Evolutionary conservation across 2,888 invertebrate genomes (phyloP), one percentile per base, ranked within the genome.

Genomic region (Apotomis betuletana): DNA sequence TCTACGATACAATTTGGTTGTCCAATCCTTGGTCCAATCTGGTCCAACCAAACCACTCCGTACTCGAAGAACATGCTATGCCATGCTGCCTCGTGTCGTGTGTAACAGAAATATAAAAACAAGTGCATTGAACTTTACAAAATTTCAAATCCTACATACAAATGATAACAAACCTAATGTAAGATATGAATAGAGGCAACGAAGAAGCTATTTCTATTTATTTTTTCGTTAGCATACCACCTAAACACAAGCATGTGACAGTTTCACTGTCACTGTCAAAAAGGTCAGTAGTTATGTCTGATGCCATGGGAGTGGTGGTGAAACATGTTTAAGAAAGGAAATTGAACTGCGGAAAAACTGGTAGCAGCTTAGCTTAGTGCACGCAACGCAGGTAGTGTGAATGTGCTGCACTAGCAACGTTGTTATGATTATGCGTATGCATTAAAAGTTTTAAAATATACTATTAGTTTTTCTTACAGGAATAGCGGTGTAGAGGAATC

Each of bases 271-370:
- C 64, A 64, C 13, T 51, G 36, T 44, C 54, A 15, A 13, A 10
- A 15, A 10, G 5, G 10, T 49, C 38, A 38, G 13, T 27, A 13
- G n/a, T 38, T 49, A 67, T 41, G 61, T 71, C 67, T 57, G 71
- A 62, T 70, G 65, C 65, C 70, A 65, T 59, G 64, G 59, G 65
- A 65, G 41, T 41, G 41, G 70, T 59, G 54, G 70, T 64, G 54
- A 54, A 52, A 60, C 36, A 69, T 69, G 65, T 38, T 36, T 27
- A 67, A 41, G 61, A 71, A 70, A 67, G 55, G 27, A 27, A 27
- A 27, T 27, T 70, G 62, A 71, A 71, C 41, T 58, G 55, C 49
- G 61, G 54, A 67, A 62, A 27, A 67, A 67, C 54, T 68, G 49
- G n/a, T 68, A 9, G 44, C 8, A 55, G 46, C 44, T 65, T 65